Base-by-base conservation (phyloP, 2,888 invertebrate genomes). In the Tetanocera ferruginea region DNA sequence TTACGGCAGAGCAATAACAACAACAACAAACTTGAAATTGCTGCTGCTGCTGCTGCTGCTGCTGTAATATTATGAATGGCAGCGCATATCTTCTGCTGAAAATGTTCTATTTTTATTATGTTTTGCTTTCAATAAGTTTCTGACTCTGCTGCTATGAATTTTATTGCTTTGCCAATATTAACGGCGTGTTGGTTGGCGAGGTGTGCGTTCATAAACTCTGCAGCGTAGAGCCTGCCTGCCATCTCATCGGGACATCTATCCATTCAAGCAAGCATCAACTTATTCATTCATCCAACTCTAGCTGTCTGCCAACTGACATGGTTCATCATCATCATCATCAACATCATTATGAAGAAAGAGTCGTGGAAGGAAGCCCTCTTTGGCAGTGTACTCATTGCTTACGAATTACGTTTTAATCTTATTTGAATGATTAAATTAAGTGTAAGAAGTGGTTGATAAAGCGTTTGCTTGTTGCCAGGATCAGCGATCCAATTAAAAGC, bases 351-450 rank as follows among this genome's bases (percentile, higher is more conserved):
- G 14, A 43, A 14, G 43, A 14, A 43, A 2, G 2, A 43, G 11
- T n/a, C n/a, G n/a, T n/a, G n/a, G n/a, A n/a, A 43, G 43, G 11
- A 43, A 6, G 37, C 23, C 23, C 17, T 8, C 23, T 23, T 52
- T 23, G 5, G 51, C 23, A 49, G 51, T 11, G 11, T 19, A 28
- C 28, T 3, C 60, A 60, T 17, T 60, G 25, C 25, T 17, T 60
- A 28, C 28, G 28, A 60, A 60, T 71, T 71, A 52, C 51, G 31
- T 71, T 71, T 69, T 17, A 69, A 49, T 28, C 23, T 43, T 71
- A 51, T 28, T 71, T 55, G 52, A 71, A 52, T 71, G 70, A 5
- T 43, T 25, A 71, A 69, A 43, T 69, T 37, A 69, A 69, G 69
- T 69, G 69, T 51, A 69, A 69, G 37, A 37, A 71, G 55, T 52